Percentiles rank a stretch among this genome's conserved stretches.
Conservation (phyloP, 2,888 invertebrate genomes). For the Holacanthella duospinosa region DNA sequence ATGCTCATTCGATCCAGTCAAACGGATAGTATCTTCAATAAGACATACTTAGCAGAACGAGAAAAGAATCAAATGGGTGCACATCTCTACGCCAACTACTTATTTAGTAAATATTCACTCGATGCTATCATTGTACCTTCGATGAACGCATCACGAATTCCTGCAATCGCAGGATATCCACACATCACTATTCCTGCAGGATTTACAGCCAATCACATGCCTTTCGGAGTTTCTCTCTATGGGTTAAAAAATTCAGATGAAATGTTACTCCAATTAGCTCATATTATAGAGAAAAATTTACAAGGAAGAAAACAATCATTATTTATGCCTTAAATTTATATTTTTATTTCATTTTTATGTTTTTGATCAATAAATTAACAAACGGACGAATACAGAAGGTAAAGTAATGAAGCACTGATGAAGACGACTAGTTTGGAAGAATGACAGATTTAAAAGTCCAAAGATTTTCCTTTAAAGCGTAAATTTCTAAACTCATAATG, state of each 20-base stretch:
- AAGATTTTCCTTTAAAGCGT: too few relatives aligned
- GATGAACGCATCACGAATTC: neutral
- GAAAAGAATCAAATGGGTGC: neutral
- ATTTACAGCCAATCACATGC: conserved; percentile 13
- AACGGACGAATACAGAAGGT: too few relatives aligned
- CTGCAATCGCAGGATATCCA: conserved; percentile 9
- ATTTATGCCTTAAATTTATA: neutral
- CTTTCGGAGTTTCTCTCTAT: conserved; percentile 23
- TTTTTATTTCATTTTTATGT: neutral
- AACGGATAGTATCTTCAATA: conserved; percentile 4
- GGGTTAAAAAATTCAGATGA: conserved; percentile 18
- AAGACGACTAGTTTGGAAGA: too few relatives aligned
- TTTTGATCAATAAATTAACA: too few relatives aligned
- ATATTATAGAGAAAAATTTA: conserved; percentile 4
- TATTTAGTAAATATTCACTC: neutral
- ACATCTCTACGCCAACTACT: neutral
- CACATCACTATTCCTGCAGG: conserved; percentile 20
- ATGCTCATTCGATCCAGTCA: neutral
- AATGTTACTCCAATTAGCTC: conserved; percentile 14
- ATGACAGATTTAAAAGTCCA: too few relatives aligned
- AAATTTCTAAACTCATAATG: too few relatives aligned
- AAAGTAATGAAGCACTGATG: too few relatives aligned
- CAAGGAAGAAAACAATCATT: neutral
- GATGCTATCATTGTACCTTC: neutral
- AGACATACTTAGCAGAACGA: neutral